phyloP scores from a whole-genome alignment of 2,113 vertebrate genomes.

The Bettongia penicillata region DNA sequence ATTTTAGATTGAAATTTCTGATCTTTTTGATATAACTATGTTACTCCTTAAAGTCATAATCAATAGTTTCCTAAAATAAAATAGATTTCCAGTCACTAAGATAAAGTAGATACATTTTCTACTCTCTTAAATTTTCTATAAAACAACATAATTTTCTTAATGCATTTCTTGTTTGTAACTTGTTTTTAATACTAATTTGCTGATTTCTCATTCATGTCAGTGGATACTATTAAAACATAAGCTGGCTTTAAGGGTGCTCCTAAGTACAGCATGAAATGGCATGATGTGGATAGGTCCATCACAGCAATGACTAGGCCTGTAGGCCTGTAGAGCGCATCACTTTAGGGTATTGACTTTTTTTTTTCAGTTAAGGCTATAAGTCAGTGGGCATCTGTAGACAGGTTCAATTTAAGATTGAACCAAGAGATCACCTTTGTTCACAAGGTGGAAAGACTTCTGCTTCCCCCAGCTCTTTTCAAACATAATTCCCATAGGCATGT shows the following conservation, averaged over 20 bases:
- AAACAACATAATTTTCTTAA: neutral
- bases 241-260: neutral
- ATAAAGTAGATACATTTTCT: neutral
- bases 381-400: neutral
- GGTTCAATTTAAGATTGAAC: neutral
- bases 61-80: conserved; percentile 52
- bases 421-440: neutral
- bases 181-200: neutral
- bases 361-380: neutral
- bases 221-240: neutral
- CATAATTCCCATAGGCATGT: neutral
- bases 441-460: neutral
- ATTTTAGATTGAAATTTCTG: neutral
- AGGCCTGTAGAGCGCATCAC: neutral
- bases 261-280: neutral
- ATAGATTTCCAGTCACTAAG: conserved; percentile 63
- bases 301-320: neutral
- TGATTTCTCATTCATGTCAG: neutral
- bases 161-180: neutral
- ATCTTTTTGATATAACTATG: conserved; percentile 45
- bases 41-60: conserved; percentile 38
- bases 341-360: neutral
- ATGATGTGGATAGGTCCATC: neutral
- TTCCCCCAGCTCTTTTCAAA: neutral
- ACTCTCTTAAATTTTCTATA: conserved; percentile 47